These are phyloP conservation scores for Oncorhynchus clarkii DNA, from an alignment of 2,113 vertebrate genomes.

Conservation along the genomic window DNA sequence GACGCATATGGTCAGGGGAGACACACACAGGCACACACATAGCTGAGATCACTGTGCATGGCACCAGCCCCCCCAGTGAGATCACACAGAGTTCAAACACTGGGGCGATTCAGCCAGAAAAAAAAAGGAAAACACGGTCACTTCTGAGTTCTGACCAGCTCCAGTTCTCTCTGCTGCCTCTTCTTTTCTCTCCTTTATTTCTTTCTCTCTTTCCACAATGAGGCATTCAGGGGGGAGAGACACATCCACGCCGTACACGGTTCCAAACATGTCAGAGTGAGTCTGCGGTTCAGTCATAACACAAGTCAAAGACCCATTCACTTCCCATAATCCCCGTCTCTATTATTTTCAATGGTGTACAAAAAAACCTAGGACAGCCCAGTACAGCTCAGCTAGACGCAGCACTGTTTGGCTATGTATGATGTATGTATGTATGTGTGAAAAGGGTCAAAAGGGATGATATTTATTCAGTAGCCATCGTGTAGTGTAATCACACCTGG, in stretches of 20 bases:
- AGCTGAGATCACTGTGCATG: neutral
- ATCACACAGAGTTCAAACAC: neutral
- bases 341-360: conserved; percentile 8
- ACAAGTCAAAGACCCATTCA: conserved; percentile 61
- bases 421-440: too few species aligned
- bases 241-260: conserved; percentile 46
- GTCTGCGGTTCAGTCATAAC: conserved; percentile 55
- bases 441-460: too few species aligned
- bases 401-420: too few species aligned
- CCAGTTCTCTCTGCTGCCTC: neutral
- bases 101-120: neutral
- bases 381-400: too few species aligned
- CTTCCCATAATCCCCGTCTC: conserved; percentile 48
- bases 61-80: neutral
- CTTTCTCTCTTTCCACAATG: conserved; percentile 42
- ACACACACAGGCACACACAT: neutral
- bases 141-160: neutral
- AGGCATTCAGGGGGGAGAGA: conserved; percentile 50
- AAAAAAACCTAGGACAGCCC: too few species aligned
- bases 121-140: neutral
- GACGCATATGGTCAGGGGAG: too few species aligned
- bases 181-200: neutral
- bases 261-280: conserved; percentile 37
- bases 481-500: too few species aligned
- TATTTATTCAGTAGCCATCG: too few species aligned